Evolutionary conservation across 2,797 vertebrate species (phyloP).

Genomic region (Merluccius polli): DNA sequence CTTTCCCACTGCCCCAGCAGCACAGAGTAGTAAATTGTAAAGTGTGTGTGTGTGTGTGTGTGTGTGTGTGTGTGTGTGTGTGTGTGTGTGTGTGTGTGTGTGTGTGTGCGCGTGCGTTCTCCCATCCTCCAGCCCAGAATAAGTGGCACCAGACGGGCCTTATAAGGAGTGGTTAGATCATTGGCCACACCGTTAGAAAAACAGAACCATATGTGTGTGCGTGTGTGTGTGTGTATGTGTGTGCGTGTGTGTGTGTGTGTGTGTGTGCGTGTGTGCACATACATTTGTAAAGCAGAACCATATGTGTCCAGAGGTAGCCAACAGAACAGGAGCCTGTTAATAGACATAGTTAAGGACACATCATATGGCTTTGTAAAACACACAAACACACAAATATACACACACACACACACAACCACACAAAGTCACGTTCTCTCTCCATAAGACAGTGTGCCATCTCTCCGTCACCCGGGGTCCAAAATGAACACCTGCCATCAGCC

Average conservation of each 20-base stretch:
- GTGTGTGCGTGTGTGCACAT: not conserved
- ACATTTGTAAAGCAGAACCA: slow-evolving; percentile 48
- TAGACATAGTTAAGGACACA: slow-evolving; percentile 63
- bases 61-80: slow-evolving; percentile 20
- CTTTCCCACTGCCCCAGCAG: slow-evolving; percentile 30
- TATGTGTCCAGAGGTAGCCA: slow-evolving; percentile 65
- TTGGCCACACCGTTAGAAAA: slow-evolving; percentile 68
- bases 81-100: slow-evolving; percentile 31
- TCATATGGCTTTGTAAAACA: slow-evolving; percentile 60
- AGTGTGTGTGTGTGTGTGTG: slow-evolving; percentile 6
- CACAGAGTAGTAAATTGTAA: slow-evolving; percentile 28
- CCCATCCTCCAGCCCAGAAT: slow-evolving; percentile 63
- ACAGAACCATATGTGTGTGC: slow-evolving; percentile 66
- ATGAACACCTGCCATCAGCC: too few relatives aligned
- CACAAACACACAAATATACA: slow-evolving; percentile 18
- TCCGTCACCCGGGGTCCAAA: too few relatives aligned
- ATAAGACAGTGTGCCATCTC: too few relatives aligned
- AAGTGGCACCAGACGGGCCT: slow-evolving; percentile 74
- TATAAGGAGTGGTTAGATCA: slow-evolving; percentile 74
- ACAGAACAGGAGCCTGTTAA: slow-evolving; percentile 68
- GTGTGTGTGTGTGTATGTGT: slow-evolving; percentile 21
- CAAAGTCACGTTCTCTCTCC: too few relatives aligned
- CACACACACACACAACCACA: not conserved
- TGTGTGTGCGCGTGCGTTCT: slow-evolving; percentile 41
- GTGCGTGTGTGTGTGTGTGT: slow-evolving; percentile 2